These are phyloP conservation scores for Spinibarbus caldwelli DNA, from an alignment of 2,797 vertebrate species.

Conservation along the genomic window DNA sequence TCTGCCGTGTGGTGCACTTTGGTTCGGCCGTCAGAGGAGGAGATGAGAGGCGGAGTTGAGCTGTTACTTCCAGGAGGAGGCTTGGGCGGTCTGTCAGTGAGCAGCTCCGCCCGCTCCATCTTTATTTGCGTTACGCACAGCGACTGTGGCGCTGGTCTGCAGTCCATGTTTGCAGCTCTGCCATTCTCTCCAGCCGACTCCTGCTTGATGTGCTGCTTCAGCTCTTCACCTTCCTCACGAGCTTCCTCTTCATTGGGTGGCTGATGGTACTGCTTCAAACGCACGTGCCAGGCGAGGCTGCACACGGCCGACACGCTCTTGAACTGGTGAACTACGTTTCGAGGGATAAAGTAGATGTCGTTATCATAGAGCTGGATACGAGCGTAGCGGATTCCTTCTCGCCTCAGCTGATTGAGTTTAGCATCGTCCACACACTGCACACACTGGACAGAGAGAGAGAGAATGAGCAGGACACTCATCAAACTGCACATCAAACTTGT, in stretches of 20 bases:
- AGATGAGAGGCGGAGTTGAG: slow-evolving; percentile 62
- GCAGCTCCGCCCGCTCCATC: slow-evolving; percentile 72
- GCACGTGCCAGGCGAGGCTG: slow-evolving; percentile 97
- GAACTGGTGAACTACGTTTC: slow-evolving; percentile 98
- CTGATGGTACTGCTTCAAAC: slow-evolving; percentile 87
- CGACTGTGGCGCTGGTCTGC: slow-evolving; percentile 68
- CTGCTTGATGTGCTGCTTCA: slow-evolving; percentile 62
- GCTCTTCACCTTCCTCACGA: slow-evolving; percentile 65
- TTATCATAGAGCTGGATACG: slow-evolving; percentile 94
- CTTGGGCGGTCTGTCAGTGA: slow-evolving; percentile 71
- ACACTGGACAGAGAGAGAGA: slow-evolving; percentile 72
- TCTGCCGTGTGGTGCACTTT: slow-evolving; percentile 67
- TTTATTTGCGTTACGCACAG: slow-evolving; percentile 75
- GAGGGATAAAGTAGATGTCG: slow-evolving; percentile 98
- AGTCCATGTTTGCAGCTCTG: slow-evolving; percentile 71
- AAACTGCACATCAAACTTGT: neutral
- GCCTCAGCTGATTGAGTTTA: slow-evolving; percentile 96
- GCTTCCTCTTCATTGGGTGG: slow-evolving; percentile 65
- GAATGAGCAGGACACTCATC: neutral
- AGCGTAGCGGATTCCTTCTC: slow-evolving; percentile 96
- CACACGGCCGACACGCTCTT: slow-evolving; percentile 97
- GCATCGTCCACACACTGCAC: slow-evolving; percentile 99
- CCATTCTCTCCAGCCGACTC: slow-evolving; percentile 49
- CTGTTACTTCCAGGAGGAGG: slow-evolving; percentile 66
- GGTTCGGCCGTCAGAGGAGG: slow-evolving; percentile 72